Evolutionary conservation across 2,113 vertebrate genomes (phyloP).

Genomic region (Hippoglossus stenolepis): DNA sequence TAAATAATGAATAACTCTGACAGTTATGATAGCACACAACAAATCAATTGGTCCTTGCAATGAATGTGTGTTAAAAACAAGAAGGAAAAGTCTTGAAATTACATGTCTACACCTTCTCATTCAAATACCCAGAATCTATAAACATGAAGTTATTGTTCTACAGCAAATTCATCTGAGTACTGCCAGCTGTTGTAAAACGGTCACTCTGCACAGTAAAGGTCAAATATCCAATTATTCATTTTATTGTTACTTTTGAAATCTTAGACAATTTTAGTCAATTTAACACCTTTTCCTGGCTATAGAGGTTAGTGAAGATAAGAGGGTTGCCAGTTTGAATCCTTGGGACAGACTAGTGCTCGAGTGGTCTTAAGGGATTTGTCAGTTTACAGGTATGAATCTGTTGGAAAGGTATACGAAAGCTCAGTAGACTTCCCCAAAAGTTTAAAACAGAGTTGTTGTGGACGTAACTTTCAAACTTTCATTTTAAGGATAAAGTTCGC

Average conservation of each 20-base stretch:
- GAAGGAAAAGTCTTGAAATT: neutral
- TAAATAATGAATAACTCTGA: too few species aligned
- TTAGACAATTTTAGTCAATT: neutral
- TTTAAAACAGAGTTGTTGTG: neutral
- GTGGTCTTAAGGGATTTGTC: neutral
- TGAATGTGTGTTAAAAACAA: neutral
- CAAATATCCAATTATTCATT: neutral
- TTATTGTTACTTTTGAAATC: neutral
- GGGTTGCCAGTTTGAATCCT: neutral
- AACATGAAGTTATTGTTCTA: neutral
- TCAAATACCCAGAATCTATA: neutral
- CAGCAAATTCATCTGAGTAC: too few species aligned
- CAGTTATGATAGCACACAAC: neutral
- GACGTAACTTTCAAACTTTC: constrained; percentile 16
- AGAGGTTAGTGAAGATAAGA: neutral
- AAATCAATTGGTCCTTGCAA: neutral
- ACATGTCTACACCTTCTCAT: neutral
- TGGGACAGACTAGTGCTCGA: neutral
- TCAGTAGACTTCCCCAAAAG: neutral
- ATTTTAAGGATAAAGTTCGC: constrained; percentile 9
- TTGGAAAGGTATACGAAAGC: neutral
- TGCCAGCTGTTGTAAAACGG: too few species aligned
- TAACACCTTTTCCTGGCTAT: neutral
- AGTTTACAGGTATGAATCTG: neutral
- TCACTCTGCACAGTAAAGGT: too few species aligned